Percentiles rank a stretch among this genome's conserved stretches.
These are phyloP conservation scores for Pachymerium ferrugineum DNA, from an alignment of 2,888 invertebrate genomes.

Conservation along the genomic window DNA sequence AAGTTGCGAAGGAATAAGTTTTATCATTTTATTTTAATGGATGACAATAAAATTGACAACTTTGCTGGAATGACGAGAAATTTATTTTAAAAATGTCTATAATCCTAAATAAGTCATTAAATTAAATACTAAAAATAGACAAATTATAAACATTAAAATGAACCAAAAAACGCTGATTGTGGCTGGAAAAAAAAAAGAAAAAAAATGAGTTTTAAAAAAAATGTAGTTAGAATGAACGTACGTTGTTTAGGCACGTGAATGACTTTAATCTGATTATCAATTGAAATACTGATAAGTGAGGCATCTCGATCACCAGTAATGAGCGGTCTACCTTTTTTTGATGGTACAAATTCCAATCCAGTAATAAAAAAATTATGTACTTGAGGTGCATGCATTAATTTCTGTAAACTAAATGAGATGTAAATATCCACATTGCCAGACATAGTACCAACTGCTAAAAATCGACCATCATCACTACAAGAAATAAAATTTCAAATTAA, in stretches of 20 bases:
- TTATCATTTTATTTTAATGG: too few species aligned
- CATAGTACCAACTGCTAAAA: conserved; percentile 89
- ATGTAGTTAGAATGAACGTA: conserved; percentile 32
- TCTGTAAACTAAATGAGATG: conserved; percentile 85
- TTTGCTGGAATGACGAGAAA: background rate
- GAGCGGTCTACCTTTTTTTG: conserved; percentile 39
- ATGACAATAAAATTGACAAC: too few species aligned
- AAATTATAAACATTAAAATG: conserved; percentile 65
- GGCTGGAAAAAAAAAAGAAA: conserved; percentile 53
- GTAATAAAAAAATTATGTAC: conserved; percentile 97
- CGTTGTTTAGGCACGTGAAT: conserved; percentile 64
- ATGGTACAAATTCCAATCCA: conserved; percentile 84
- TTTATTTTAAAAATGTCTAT: conserved; percentile 37
- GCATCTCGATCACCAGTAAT: conserved; percentile 57
- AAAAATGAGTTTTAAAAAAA: conserved; percentile 30
- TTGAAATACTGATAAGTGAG: conserved; percentile 88
- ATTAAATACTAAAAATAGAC: conserved; percentile 71
- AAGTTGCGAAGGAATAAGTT: too few species aligned
- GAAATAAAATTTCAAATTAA: background rate
- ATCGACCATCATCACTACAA: conserved; percentile 77
- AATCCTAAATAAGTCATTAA: conserved; percentile 79
- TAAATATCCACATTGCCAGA: conserved; percentile 86
- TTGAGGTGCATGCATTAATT: conserved; percentile 70
- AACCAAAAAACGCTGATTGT: conserved; percentile 77
- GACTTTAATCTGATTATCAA: conserved; percentile 87